Conservation (phyloP, 2,888 invertebrate species). For the Lasioglossum calceatum region DNA sequence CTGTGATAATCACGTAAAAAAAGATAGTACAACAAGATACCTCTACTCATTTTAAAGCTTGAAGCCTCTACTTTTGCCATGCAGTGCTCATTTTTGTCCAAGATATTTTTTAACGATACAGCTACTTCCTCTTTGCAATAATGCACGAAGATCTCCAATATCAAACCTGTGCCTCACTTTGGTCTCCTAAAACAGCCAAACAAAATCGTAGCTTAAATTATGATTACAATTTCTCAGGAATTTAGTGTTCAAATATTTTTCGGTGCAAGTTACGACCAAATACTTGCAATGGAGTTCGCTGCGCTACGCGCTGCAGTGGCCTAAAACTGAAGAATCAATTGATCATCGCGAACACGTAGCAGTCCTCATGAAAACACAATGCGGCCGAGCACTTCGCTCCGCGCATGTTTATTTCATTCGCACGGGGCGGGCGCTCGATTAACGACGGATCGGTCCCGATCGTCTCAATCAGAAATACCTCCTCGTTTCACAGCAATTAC, state of each 20-base stretch:
- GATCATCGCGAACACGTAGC: background rate
- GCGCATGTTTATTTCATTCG: conserved; percentile 49
- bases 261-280: background rate
- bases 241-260: background rate
- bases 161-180: no score
- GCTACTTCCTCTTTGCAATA: no score
- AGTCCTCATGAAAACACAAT: conserved; percentile 13
- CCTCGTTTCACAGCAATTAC: conserved; percentile 47
- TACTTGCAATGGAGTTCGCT: background rate
- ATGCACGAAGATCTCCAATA: no score
- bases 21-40: no score
- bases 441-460: conserved; percentile 37
- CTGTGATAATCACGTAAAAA: no score
- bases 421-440: conserved; percentile 29
- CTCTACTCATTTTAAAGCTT: no score
- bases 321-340: conserved; percentile 10
- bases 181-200: no score
- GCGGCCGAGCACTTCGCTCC: conserved; percentile 9
- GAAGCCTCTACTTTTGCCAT: no score
- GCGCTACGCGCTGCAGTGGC: background rate
- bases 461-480: conserved; percentile 30
- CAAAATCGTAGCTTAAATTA: no score
- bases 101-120: no score
- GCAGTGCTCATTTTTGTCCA: no score
- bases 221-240: background rate